Conservation (phyloP, 2,888 invertebrate genomes). For the Elaeidobius kamerunicus region DNA sequence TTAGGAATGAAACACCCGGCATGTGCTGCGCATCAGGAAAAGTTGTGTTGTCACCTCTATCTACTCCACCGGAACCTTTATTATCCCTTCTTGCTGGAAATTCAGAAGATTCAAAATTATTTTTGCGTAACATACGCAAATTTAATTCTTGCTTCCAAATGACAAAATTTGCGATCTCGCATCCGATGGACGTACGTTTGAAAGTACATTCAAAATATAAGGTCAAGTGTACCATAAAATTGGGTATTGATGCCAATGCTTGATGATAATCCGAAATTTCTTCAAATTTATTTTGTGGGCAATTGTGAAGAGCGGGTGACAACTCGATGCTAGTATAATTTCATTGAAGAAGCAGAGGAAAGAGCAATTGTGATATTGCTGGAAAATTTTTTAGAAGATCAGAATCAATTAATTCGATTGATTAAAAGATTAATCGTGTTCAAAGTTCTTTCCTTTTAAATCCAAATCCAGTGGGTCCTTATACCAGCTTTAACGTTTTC, state of each 20-base stretch:
- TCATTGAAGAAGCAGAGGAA: slow-evolving; percentile 3
- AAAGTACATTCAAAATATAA: slow-evolving; percentile 16
- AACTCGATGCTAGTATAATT: slow-evolving; percentile 31
- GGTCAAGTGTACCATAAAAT: slow-evolving; percentile 17
- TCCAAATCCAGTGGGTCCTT: no score
- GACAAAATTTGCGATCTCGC: neutral
- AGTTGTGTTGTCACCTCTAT: slow-evolving; percentile 9
- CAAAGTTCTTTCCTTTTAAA: no score
- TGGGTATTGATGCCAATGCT: slow-evolving; percentile 32
- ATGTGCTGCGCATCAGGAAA: slow-evolving; percentile 17
- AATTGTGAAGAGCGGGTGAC: slow-evolving; percentile 22
- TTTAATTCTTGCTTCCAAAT: slow-evolving; percentile 11
- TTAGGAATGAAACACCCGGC: slow-evolving; percentile 7
- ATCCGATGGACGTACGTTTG: slow-evolving; percentile 11
- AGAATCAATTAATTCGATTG: slow-evolving; percentile 27
- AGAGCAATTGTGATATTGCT: slow-evolving; percentile 10
- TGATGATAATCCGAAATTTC: slow-evolving; percentile 37
- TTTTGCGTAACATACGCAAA: slow-evolving; percentile 13
- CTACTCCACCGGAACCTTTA: slow-evolving; percentile 9
- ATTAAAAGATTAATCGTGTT: no score
- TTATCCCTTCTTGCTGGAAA: neutral
- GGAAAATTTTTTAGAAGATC: slow-evolving; percentile 29
- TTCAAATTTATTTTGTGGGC: slow-evolving; percentile 30
- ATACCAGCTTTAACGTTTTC: no score
- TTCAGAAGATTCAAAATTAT: neutral